Percentiles rank a stretch among this genome's conserved stretches.
Conservation (phyloP, 2,888 invertebrate species). For the Ophion obscuratus region DNA sequence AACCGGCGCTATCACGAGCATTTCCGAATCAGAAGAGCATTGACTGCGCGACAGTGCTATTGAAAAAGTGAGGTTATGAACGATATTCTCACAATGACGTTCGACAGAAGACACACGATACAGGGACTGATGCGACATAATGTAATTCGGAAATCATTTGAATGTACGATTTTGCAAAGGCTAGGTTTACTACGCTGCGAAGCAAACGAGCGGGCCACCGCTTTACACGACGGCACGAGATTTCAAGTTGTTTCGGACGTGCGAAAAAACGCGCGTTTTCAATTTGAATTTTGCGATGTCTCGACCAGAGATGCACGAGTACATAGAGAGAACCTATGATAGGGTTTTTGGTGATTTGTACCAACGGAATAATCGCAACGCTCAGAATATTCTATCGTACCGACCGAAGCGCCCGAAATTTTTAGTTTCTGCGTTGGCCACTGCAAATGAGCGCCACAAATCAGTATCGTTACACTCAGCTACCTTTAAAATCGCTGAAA, state of each 20-base stretch:
- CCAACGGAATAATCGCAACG: neutral
- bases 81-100: neutral
- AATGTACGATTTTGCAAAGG: neutral
- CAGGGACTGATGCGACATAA: neutral
- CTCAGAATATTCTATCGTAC: neutral
- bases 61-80: conserved; percentile 1
- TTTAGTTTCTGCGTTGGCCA: neutral
- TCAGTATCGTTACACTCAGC: neutral
- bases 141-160: neutral
- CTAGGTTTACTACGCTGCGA: neutral
- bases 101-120: neutral
- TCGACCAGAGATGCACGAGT: too few relatives aligned
- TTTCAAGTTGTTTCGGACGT: neutral
- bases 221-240: neutral
- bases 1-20: neutral
- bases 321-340: too few relatives aligned
- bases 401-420: neutral
- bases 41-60: neutral
- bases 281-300: neutral
- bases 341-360: neutral
- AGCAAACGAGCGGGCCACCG: neutral
- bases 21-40: neutral
- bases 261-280: conserved; percentile 9
- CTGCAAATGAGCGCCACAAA: neutral
- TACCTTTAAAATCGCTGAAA: neutral